Percentiles rank a stretch among this genome's conserved stretches.
Conservation (phyloP, 2,888 invertebrate genomes). For the Spisula subtruncata region DNA sequence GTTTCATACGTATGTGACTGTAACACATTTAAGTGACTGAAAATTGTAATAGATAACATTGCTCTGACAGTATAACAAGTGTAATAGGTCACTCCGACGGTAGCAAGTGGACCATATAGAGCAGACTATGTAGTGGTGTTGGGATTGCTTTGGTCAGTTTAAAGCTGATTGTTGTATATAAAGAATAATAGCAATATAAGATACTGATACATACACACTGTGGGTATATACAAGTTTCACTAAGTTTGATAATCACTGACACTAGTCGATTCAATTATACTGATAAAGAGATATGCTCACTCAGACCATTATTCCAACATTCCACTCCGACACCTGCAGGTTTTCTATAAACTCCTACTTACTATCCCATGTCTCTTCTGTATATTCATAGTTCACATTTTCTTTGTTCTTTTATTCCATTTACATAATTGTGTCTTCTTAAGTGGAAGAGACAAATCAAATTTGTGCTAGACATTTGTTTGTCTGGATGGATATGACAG, state of each 20-base stretch:
- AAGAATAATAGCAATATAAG: neutral
- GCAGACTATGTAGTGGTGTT: slow-evolving; percentile 9
- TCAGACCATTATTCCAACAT: neutral
- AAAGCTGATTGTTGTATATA: neutral
- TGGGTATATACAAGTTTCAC: neutral
- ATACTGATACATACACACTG: neutral
- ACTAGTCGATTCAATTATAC: neutral
- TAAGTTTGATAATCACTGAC: slow-evolving; percentile 2
- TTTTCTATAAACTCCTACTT: neutral
- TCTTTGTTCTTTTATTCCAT: too few relatives aligned
- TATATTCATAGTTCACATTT: neutral
- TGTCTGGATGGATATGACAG: too few relatives aligned
- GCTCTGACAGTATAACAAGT: too few relatives aligned
- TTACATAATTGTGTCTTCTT: too few relatives aligned
- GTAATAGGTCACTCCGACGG: neutral
- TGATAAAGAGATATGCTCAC: neutral
- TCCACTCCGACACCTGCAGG: neutral
- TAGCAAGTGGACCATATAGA: neutral
- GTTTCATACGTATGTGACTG: neutral
- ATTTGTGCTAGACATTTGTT: too few relatives aligned
- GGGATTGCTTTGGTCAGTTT: slow-evolving; percentile 16
- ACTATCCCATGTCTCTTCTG: neutral
- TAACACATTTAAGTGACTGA: neutral
- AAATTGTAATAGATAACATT: too few relatives aligned
- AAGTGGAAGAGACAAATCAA: too few relatives aligned